A percentile compares a stretch with the other conserved stretches of the same genome.
phyloP scores from a whole-genome alignment of 2,797 vertebrate genomes.

The Gambelia wislizenii region DNA sequence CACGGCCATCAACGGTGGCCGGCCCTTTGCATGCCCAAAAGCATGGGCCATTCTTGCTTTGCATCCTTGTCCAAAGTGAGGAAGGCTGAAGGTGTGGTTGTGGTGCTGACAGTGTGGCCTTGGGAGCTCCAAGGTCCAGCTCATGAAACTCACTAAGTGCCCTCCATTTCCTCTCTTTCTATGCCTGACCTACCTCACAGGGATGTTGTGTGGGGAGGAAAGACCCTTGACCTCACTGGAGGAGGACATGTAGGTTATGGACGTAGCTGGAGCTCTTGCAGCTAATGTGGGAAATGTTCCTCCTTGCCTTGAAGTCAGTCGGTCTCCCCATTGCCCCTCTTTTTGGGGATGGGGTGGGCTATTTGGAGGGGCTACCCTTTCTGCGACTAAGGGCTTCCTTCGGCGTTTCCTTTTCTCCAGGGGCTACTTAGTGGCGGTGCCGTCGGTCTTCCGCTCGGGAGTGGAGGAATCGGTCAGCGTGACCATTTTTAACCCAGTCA shows the following conservation, averaged over 20 bases:
- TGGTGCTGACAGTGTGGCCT: too few species aligned
- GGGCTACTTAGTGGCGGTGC: constrained; percentile 90
- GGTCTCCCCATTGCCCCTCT: too few species aligned
- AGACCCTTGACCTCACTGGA: neutral
- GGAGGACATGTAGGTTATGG: too few species aligned
- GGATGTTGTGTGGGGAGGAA: neutral
- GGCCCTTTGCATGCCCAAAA: too few species aligned
- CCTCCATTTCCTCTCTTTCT: too few species aligned
- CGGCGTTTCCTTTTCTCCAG: constrained; percentile 72
- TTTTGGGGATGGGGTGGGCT: too few species aligned
- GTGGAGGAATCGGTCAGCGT: constrained; percentile 90
- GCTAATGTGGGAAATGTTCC: neutral
- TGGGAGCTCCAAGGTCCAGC: too few species aligned
- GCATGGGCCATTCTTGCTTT: too few species aligned
- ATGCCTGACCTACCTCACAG: too few species aligned
- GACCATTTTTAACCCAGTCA: constrained; percentile 88
- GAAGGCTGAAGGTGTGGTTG: too few species aligned
- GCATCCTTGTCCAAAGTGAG: too few species aligned
- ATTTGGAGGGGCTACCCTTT: neutral
- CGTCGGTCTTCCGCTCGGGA: constrained; percentile 90
- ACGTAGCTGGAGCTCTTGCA: neutral
- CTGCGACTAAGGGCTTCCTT: neutral
- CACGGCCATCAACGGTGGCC: neutral
- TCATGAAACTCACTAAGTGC: too few species aligned
- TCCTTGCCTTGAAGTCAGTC: neutral